Base-by-base conservation (phyloP, 2,113 vertebrate species). In the Strix uralensis region DNA sequence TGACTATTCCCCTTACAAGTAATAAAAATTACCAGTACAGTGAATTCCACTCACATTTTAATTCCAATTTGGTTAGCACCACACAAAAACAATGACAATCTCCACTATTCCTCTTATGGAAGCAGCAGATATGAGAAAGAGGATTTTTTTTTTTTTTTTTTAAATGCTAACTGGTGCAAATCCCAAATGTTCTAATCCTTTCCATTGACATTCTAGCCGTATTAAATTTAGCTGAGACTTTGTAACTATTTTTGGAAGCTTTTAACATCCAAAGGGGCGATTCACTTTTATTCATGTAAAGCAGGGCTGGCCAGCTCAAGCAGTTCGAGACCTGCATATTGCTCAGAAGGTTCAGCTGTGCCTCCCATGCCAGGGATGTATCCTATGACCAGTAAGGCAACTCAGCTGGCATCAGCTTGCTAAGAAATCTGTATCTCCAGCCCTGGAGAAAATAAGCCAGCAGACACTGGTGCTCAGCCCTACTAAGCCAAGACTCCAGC, bases 201-300 rank as follows among this genome's bases (percentile, higher is more conserved):
- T 67, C 94, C 88, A 94, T 71, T 91, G 93, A 92, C 94, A 96
- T 95, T 93, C 75, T 94, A 94, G 58, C 82, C 11, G 19, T 84
- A 95, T 96, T 97, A 96, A 94, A 93, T 97, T 95, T 86, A 96
- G 93, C 93, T 88, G 81, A 93, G 90, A 89, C 85, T 96, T 83
- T 74, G 79, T 38, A 94, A 90, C 95, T 97, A 95, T 96, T 95
- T 95, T 91, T 86, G 90, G 96, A 93, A 96, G 94, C 96, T 96
- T 96, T 97, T 92, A 94, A 57, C 88, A 94, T 94, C 88, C 81
- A 79, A 84, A 94, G 73, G 61, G 82, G 86, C 95, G 69, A 94
- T 91, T 92, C 72, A 49, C 47, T 92, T 92, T 74, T 91, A 91
- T 85, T 94, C 81, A 40, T 87, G 69, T 75, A 32, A 65, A 96